Evolutionary conservation across 2,113 vertebrate genomes (phyloP), one percentile per base, ranked within the genome.

Genomic region (Lonchura striata): DNA sequence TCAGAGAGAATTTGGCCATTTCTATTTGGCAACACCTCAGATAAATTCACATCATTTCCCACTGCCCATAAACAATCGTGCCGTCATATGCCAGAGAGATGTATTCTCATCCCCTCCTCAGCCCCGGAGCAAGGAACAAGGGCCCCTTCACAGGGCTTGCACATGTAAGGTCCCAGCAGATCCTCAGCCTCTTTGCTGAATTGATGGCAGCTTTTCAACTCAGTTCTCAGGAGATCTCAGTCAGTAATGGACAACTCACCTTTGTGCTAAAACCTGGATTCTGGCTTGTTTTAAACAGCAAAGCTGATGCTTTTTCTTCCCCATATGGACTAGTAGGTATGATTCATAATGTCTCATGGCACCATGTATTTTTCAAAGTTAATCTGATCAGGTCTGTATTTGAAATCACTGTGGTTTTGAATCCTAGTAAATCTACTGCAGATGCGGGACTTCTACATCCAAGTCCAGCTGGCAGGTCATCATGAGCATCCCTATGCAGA

Each of bases 401-500:
- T 94, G 50, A 91, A 93, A 92, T 72, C 90, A 87, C 14, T 54
- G 61, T 65, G 59, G 1, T 76, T 93, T 85, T 77, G 63, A 87
- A 85, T 65, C 66, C 50, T 12, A 82, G 44, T 68, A 88, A 94
- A 96, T 95, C 66, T 92, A 50, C 84, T 91, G 59, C 93, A 96
- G 91, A 96, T 95, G 93, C 92, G 78, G 60, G 78, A 70, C 63
- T 94, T 87, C 70, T 84, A 21, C 49, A 78, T 86, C 57, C 65
- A 82, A 78, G 70, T 84, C 91, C 84, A 95, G 10, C 75, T 90
- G 93, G 90, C 90, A 94, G 89, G 82, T 95, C 87, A 82, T 61
- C 72, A 33, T 57, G 89, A 86, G 57, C 82, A 72, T 95, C 94
- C 63, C 77, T 47, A 21, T 69, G 87, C 86, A 92, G 93, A 95